These are phyloP conservation scores for Eristalis tenax DNA, from an alignment of 2,888 invertebrate species.

Conservation along the genomic window DNA sequence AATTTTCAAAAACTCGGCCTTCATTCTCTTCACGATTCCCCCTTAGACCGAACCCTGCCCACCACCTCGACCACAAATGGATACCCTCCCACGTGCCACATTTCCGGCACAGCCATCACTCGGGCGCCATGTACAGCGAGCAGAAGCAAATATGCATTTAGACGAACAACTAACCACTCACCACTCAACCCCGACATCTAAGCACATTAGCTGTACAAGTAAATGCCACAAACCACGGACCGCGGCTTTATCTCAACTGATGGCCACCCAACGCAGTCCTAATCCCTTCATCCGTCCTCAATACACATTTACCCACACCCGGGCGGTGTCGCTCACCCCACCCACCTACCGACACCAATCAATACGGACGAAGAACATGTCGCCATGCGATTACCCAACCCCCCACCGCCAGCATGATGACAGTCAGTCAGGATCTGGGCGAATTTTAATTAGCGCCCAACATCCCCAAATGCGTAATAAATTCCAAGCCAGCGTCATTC, in stretches of 20 bases:
- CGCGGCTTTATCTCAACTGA: neutral
- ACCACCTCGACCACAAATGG: no score
- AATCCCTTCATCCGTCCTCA: neutral
- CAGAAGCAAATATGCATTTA: neutral
- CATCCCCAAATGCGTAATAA: constrained; percentile 63
- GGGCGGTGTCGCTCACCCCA: no score
- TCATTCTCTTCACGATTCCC: no score
- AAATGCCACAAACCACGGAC: neutral
- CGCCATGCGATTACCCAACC: neutral
- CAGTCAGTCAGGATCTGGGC: neutral
- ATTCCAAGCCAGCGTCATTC: constrained; percentile 47
- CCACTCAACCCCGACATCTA: neutral
- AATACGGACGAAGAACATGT: neutral
- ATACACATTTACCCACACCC: neutral
- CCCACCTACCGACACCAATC: neutral
- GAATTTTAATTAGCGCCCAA: constrained; percentile 69
- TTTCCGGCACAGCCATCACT: no score
- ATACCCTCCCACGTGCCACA: no score
- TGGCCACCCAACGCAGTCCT: neutral
- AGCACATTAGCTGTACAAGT: neutral
- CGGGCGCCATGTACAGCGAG: neutral
- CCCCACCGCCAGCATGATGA: neutral
- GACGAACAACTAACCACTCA: neutral
- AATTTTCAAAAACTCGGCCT: no score
- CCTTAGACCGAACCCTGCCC: no score